Evolutionary conservation across 1,140 invertebrate genomes (phyloP), one percentile per base, ranked within the genome.

Genomic region (Danaus plexippus): DNA sequence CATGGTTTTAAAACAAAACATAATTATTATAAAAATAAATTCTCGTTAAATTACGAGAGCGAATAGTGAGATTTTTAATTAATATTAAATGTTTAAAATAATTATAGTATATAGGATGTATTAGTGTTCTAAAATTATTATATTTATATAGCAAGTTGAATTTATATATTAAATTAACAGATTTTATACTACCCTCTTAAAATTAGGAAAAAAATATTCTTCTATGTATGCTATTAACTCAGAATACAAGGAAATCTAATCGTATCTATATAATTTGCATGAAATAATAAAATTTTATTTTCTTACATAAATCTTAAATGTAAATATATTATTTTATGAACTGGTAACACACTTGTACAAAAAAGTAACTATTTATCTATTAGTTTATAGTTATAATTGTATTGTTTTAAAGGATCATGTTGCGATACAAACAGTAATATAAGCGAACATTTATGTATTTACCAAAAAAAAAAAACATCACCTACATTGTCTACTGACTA

Each of bases 21-120:
- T 56, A 45, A 54, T 56, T 48, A 46, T 54, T 54, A 55, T 55
- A 49, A 12, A 52, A 32, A 32, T 32, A 43, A 56, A 54, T 43
- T 57, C 61, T 61, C 59, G 62, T 42, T 10, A 4, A 45, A 32
- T 65, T 54, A 52, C 63, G 69, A 65, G 63, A 60, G 49, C 12
- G 54, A 67, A 73, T 77, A 77, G 75, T 77, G 75, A 77, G 75
- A 77, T 75, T 75, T 77, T 66, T 63, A 64, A 65, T 65, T 71
- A 51, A 56, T 63, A 55, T 59, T 55, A 63, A 60, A 63, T 64
- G 57, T 55, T 63, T 45, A 45, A 50, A 40, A 53, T 59, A 59
- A 46, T 49, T 43, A 18, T 49, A 54, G 51, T 47, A 59, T 57
- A 54, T 71, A 66, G 44, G 59, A 51, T 61, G 54, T 52, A 64